Evolutionary conservation across 1,140 invertebrate genomes (phyloP).

Genomic region (Rhyzopertha dominica): DNA sequence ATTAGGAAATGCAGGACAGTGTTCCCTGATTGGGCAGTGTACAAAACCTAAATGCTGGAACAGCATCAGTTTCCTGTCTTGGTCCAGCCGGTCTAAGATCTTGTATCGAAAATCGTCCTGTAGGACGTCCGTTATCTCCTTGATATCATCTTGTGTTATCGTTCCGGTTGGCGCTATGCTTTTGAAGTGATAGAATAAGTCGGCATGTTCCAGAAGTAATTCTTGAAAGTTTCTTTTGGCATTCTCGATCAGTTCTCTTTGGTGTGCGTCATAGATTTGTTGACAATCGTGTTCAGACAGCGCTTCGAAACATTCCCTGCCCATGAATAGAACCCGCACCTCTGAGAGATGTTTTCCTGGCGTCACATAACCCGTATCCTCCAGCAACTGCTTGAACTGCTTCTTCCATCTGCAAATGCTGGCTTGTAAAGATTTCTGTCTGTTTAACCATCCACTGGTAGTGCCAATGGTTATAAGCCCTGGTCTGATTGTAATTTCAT

Average conservation of each 20-base stretch:
- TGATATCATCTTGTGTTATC: slow-evolving; percentile 90
- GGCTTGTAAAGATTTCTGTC: slow-evolving; percentile 6
- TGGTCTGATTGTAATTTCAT: no score
- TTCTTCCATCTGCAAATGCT: slow-evolving; percentile 69
- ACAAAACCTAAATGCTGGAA: slow-evolving; percentile 95
- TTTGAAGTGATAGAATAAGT: slow-evolving; percentile 91
- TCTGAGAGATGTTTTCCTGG: slow-evolving; percentile 90
- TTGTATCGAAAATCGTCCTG: slow-evolving; percentile 92
- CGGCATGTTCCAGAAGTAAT: slow-evolving; percentile 87
- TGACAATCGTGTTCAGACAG: slow-evolving; percentile 86
- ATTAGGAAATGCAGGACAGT: slow-evolving; percentile 85
- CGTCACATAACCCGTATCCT: slow-evolving; percentile 91
- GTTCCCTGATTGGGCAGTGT: slow-evolving; percentile 89
- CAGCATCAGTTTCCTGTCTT: slow-evolving; percentile 89
- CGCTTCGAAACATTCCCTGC: slow-evolving; percentile 89
- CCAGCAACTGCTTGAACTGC: slow-evolving; percentile 89
- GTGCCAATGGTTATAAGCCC: no score
- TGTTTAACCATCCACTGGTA: no score
- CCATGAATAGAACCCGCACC: slow-evolving; percentile 90
- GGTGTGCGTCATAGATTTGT: slow-evolving; percentile 92
- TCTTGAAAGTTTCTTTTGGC: slow-evolving; percentile 93
- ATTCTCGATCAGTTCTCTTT: slow-evolving; percentile 84
- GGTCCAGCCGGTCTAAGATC: slow-evolving; percentile 86
- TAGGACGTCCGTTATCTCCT: slow-evolving; percentile 87
- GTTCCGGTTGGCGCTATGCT: slow-evolving; percentile 83